Evolutionary conservation across 1,140 invertebrate species (phyloP).

Genomic region (Heliothis virescens): DNA sequence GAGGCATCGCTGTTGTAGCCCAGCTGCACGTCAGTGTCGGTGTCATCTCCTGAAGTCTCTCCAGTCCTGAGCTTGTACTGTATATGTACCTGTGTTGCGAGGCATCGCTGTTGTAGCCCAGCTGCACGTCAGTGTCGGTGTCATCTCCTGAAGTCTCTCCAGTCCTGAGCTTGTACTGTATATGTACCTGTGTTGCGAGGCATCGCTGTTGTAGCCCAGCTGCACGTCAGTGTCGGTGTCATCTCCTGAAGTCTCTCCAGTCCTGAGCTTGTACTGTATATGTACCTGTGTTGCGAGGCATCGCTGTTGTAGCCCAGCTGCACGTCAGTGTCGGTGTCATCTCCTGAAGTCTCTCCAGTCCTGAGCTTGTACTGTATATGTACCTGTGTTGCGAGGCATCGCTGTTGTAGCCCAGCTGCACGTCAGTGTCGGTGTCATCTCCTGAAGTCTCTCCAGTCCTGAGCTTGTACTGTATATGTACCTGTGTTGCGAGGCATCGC

Average conservation of each 20-base stretch:
- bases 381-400: constrained; percentile 49
- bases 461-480: constrained; percentile 93
- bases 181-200: constrained; percentile 12
- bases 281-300: constrained; percentile 30
- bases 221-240: constrained; percentile 85
- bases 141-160: constrained; percentile 87
- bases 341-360: constrained; percentile 86
- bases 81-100: constrained; percentile 9
- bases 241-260: constrained; percentile 86
- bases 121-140: constrained; percentile 82
- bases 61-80: constrained; percentile 90
- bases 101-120: constrained; percentile 61
- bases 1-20: constrained; percentile 61
- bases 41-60: constrained; percentile 87
- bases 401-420: constrained; percentile 57
- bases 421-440: constrained; percentile 87
- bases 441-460: constrained; percentile 86
- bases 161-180: constrained; percentile 91
- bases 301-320: constrained; percentile 61
- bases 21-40: constrained; percentile 79
- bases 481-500: constrained; percentile 52
- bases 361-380: constrained; percentile 93
- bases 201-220: constrained; percentile 61
- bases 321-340: constrained; percentile 86
- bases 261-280: constrained; percentile 92